These are phyloP conservation scores for Drosophila glabriapex DNA, from an alignment of 2,888 invertebrate species.

Conservation along the genomic window DNA sequence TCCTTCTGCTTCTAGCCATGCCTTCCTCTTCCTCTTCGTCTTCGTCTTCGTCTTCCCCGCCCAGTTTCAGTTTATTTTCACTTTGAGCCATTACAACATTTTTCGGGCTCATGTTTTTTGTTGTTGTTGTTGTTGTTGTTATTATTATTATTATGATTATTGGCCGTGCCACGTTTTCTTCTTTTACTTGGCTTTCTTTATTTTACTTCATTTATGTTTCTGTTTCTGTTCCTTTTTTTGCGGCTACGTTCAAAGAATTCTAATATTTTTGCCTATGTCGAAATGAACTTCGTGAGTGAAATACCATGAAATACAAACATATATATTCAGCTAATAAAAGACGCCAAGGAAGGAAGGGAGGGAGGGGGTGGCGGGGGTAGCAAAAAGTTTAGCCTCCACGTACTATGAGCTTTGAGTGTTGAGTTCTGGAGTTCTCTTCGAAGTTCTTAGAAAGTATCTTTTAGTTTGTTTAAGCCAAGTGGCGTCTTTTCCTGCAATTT, in stretches of 20 bases:
- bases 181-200: conserved; percentile 12
- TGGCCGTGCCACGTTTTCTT: conserved; percentile 48
- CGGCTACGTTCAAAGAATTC: conserved; percentile 63
- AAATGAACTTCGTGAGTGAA: conserved; percentile 79
- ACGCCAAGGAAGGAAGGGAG: not conserved
- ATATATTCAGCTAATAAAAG: conserved; percentile 28
- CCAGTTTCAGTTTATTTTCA: conserved; percentile 55
- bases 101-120: conserved; percentile 39
- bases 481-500: conserved; percentile 48
- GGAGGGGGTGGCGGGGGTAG: not conserved
- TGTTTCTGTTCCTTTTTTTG: conserved; percentile 4
- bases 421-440: conserved; percentile 4
- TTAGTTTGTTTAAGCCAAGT: conserved; percentile 38
- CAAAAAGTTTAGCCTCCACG: conserved; percentile 53
- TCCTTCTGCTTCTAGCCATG: not conserved
- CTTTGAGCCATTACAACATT: conserved; percentile 19
- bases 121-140: conserved; percentile 31
- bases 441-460: conserved; percentile 60
- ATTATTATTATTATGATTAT: conserved; percentile 57
- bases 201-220: conserved; percentile 14
- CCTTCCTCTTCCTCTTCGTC: not conserved
- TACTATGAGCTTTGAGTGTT: conserved; percentile 56
- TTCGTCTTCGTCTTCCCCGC: not conserved
- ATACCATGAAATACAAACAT: conserved; percentile 63
- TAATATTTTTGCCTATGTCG: conserved; percentile 65